Conservation (phyloP, 2,113 vertebrate species). For the Origma solitaria region DNA sequence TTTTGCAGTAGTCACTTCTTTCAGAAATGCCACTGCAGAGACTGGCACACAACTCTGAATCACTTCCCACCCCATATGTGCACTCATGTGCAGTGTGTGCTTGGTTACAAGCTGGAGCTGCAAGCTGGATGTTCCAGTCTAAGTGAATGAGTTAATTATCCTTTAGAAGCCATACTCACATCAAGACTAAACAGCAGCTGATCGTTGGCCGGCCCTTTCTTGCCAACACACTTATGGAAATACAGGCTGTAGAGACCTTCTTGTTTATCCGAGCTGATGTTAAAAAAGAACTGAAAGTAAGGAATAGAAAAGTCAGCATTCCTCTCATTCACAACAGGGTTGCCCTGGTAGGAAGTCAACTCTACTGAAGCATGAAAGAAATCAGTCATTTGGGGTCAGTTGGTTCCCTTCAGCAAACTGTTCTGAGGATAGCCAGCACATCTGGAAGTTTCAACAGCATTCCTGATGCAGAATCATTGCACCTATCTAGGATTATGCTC, state of each 20-base stretch:
- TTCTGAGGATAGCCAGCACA: background rate
- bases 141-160: background rate
- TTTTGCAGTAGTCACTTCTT: background rate
- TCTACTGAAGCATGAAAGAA: background rate
- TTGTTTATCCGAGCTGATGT: conserved; percentile 74
- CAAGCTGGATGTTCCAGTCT: background rate
- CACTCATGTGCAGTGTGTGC: background rate
- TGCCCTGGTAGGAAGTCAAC: background rate
- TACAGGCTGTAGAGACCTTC: conserved; percentile 87
- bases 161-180: conserved; percentile 66
- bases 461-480: background rate
- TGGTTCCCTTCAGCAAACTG: background rate
- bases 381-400: background rate
- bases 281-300: conserved; percentile 78
- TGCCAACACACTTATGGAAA: conserved; percentile 78
- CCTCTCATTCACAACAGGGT: background rate
- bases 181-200: conserved; percentile 76
- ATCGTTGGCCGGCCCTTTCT: background rate
- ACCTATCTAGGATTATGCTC: background rate
- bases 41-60: background rate
- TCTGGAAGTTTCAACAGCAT: background rate
- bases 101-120: background rate
- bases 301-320: background rate
- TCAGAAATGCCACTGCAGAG: background rate
- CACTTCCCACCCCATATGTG: background rate